A percentile compares a stretch with the other conserved stretches of the same genome.
Evolutionary conservation across 2,888 invertebrate genomes (phyloP).

Genomic region (Carcina quercana): DNA sequence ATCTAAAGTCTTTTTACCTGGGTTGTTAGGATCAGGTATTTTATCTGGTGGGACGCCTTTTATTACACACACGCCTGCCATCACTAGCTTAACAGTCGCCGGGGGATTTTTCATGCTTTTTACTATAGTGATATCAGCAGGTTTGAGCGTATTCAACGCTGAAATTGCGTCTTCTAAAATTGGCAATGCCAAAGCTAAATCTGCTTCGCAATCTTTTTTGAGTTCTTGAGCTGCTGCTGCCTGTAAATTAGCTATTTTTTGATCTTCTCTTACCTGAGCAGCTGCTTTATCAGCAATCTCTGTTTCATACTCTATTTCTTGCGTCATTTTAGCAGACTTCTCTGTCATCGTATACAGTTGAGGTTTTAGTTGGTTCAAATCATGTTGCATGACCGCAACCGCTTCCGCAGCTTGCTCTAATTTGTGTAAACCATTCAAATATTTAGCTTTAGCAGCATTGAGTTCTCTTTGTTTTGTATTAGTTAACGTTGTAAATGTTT

Average conservation of each 20-base stretch:
- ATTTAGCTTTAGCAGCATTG: slow-evolving; percentile 82
- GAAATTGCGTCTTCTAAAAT: slow-evolving; percentile 83
- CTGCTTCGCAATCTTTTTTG: slow-evolving; percentile 93
- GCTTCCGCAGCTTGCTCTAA: slow-evolving; percentile 84
- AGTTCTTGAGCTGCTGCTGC: slow-evolving; percentile 88
- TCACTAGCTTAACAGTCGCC: slow-evolving; percentile 85
- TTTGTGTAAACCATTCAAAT: slow-evolving; percentile 85
- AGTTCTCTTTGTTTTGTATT: slow-evolving; percentile 83
- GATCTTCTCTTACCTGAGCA: slow-evolving; percentile 87
- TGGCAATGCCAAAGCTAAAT: slow-evolving; percentile 90
- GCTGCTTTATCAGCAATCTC: slow-evolving; percentile 85
- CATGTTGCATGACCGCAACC: slow-evolving; percentile 84
- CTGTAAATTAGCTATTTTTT: slow-evolving; percentile 90
- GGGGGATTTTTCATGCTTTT: slow-evolving; percentile 94
- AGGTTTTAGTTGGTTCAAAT: slow-evolving; percentile 82
- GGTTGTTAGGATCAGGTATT: slow-evolving; percentile 80
- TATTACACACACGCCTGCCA: slow-evolving; percentile 93
- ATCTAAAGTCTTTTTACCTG: slow-evolving; percentile 81
- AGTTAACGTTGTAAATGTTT: slow-evolving; percentile 82
- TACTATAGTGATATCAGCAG: slow-evolving; percentile 87
- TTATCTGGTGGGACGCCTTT: slow-evolving; percentile 85
- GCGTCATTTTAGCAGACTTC: slow-evolving; percentile 84
- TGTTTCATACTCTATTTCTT: slow-evolving; percentile 84
- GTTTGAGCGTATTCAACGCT: slow-evolving; percentile 89
- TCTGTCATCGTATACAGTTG: slow-evolving; percentile 82